phyloP scores from a whole-genome alignment of 2,888 invertebrate genomes.

The Synanthedon andrenaeformis region DNA sequence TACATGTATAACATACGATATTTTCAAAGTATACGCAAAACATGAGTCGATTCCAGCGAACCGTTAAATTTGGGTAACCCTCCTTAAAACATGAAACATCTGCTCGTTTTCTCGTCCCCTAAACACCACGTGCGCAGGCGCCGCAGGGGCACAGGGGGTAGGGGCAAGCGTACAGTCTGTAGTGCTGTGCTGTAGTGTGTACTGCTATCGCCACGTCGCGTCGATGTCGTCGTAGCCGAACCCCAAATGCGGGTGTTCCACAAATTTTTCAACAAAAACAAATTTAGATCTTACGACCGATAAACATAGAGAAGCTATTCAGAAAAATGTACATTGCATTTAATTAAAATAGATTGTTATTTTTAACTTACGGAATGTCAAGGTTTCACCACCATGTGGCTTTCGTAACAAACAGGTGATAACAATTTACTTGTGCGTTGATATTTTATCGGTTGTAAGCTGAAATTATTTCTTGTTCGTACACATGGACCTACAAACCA shows the following conservation, averaged over 20 bases:
- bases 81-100: constrained; percentile 39
- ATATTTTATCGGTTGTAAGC: neutral
- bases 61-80: constrained; percentile 27
- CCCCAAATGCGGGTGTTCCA: constrained; percentile 55
- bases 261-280: constrained; percentile 9
- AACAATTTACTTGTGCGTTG: constrained; percentile 16
- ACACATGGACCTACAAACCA: too few species aligned
- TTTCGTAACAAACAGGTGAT: constrained; percentile 52
- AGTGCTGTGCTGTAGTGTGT: neutral
- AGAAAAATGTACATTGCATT: constrained; percentile 14
- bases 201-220: too few species aligned
- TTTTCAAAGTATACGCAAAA: neutral
- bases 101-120: constrained; percentile 40
- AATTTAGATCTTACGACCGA: constrained; percentile 20
- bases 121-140: constrained; percentile 52
- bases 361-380: constrained; percentile 66
- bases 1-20: neutral
- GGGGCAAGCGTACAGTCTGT: constrained; percentile 15
- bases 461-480: neutral
- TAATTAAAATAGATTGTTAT: constrained; percentile 61
- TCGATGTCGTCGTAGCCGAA: constrained; percentile 17
- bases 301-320: constrained; percentile 27
- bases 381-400: constrained; percentile 60
- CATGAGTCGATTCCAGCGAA: neutral
- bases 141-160: constrained; percentile 42